Evolutionary conservation across 2,888 invertebrate genomes (phyloP).

Genomic region (Drosophila anceps): DNA sequence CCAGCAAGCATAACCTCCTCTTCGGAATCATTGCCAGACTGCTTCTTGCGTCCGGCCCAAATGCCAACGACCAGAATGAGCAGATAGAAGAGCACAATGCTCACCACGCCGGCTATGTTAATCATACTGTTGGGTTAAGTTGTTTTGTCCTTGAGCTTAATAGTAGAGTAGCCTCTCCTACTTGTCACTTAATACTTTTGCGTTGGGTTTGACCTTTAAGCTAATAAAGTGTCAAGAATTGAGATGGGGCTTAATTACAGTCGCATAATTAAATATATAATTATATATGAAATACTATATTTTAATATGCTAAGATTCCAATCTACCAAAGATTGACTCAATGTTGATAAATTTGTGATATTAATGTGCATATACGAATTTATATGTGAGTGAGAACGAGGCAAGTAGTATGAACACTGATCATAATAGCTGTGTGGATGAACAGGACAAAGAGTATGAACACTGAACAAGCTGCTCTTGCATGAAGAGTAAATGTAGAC

Average conservation of each 20-base stretch:
- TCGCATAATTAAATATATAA: slow-evolving; percentile 37
- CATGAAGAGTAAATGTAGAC: neutral
- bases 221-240: slow-evolving; percentile 24
- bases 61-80: slow-evolving; percentile 98
- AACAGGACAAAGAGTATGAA: neutral
- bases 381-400: neutral
- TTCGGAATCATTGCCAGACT: slow-evolving; percentile 94
- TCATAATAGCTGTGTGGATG: neutral
- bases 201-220: slow-evolving; percentile 50
- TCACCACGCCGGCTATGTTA: slow-evolving; percentile 96
- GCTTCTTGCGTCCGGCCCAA: slow-evolving; percentile 98
- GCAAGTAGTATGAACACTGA: neutral
- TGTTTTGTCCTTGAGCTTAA: slow-evolving; percentile 25
- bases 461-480: neutral
- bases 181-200: slow-evolving; percentile 46
- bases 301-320: no score
- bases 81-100: slow-evolving; percentile 98
- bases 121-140: slow-evolving; percentile 88
- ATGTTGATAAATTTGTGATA: no score
- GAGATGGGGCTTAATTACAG: neutral
- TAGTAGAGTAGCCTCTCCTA: neutral
- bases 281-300: slow-evolving; percentile 26
- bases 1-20: slow-evolving; percentile 99
- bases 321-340: no score
- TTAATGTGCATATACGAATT: neutral